phyloP scores from a whole-genome alignment of 2,797 vertebrate genomes.

The Bradypodion pumilum region DNA sequence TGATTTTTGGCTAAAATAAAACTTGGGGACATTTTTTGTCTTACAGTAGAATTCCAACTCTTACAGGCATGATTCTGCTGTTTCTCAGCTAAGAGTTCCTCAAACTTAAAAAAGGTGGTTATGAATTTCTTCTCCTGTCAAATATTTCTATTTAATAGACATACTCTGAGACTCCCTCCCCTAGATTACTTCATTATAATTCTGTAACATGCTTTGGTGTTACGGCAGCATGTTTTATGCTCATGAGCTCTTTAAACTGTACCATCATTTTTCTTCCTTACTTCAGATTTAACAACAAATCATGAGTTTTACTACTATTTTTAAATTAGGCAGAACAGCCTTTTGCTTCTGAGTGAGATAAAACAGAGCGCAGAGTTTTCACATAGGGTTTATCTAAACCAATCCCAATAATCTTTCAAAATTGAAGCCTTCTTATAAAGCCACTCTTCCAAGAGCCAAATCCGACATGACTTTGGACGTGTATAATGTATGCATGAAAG shows the following conservation, averaged over 20 bases:
- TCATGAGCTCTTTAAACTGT: neutral
- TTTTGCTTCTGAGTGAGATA: neutral
- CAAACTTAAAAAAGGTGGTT: too few relatives aligned
- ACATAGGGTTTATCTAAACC: neutral
- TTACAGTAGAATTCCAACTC: neutral
- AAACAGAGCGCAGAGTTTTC: too few relatives aligned
- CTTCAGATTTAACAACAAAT: neutral
- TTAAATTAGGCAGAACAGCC: neutral
- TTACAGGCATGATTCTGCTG: too few relatives aligned
- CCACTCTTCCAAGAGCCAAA: neutral
- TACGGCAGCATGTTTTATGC: neutral
- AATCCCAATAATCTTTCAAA: neutral
- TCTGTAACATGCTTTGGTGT: neutral
- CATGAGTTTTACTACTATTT: neutral
- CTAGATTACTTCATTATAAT: neutral
- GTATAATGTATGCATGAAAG: neutral
- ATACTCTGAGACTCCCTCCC: too few relatives aligned
- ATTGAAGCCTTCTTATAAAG: rapidly evolving
- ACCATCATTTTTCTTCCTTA: neutral
- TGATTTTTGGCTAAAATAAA: too few relatives aligned
- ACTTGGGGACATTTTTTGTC: neutral
- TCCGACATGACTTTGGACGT: neutral
- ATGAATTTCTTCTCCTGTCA: too few relatives aligned
- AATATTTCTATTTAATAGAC: too few relatives aligned
- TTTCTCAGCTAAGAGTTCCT: too few relatives aligned